A percentile compares a stretch with the other conserved stretches of the same genome.
phyloP scores from a whole-genome alignment of 2,113 vertebrate species.

The Nipponia nippon region DNA sequence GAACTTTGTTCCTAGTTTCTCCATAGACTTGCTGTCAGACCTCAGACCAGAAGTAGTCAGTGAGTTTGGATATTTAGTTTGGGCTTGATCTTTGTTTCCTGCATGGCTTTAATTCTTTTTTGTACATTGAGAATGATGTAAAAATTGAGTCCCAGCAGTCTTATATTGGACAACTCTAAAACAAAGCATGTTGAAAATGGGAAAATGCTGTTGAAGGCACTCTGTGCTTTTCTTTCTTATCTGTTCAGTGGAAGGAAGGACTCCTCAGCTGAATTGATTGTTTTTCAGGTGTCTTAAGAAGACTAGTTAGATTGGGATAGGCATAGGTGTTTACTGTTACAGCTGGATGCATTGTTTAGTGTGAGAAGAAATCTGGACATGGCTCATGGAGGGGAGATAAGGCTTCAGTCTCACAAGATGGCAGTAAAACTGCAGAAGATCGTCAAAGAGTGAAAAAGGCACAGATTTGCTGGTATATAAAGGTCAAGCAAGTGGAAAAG shows the following conservation, averaged over 20 bases:
- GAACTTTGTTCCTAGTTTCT: background rate
- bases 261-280: background rate
- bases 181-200: background rate
- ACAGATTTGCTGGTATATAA: background rate
- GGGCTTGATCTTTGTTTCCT: background rate
- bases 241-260: background rate
- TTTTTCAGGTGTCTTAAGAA: background rate
- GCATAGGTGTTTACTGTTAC: background rate
- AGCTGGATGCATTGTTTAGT: accelerated
- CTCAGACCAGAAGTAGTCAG: background rate
- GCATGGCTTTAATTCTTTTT: background rate
- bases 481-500: background rate
- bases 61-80: background rate
- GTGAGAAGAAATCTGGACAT: background rate
- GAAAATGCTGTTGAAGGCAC: background rate
- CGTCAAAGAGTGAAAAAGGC: background rate
- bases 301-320: background rate
- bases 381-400: background rate
- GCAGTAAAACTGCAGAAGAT: background rate
- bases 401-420: background rate
- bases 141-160: background rate
- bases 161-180: background rate
- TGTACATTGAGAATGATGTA: background rate
- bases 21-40: background rate
- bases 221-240: background rate